Percentiles rank a stretch among this genome's conserved stretches.
Conservation (phyloP, 2,797 vertebrate species). For the Anniella stebbinsi region DNA sequence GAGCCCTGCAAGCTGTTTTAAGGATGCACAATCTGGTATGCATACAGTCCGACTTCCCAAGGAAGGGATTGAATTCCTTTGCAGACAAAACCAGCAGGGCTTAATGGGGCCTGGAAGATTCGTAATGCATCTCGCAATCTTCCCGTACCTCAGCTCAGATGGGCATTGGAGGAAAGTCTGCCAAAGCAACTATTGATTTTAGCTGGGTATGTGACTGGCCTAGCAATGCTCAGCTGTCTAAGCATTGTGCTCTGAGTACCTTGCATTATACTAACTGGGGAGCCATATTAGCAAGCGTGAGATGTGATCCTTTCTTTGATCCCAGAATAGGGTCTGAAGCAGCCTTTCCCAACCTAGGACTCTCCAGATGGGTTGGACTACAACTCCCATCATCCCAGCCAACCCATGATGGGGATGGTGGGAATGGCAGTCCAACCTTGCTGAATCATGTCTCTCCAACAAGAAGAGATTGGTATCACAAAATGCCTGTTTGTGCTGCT, state of each 20-base stretch:
- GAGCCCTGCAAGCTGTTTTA: background rate
- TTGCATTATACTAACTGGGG: background rate
- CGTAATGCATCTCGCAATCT: background rate
- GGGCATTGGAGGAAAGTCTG: background rate
- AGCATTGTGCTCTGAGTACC: background rate
- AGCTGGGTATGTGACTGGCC: constrained; percentile 14
- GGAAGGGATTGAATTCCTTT: background rate
- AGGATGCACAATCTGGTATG: background rate
- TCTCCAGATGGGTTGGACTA: too few relatives aligned
- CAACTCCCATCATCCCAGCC: too few relatives aligned
- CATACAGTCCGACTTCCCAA: background rate
- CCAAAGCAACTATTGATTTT: background rate
- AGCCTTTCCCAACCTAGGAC: too few relatives aligned
- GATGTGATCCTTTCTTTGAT: background rate
- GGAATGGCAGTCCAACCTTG: too few relatives aligned
- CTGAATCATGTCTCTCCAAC: too few relatives aligned
- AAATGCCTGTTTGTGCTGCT: too few relatives aligned
- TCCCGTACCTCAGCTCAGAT: background rate
- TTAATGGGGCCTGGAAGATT: background rate
- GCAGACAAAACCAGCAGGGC: background rate
- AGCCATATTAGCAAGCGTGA: background rate
- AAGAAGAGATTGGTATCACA: too few relatives aligned
- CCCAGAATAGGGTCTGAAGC: too few relatives aligned
- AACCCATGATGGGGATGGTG: too few relatives aligned
- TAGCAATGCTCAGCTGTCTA: constrained; percentile 1